Evolutionary conservation across 2,888 invertebrate genomes (phyloP), one percentile per base, ranked within the genome.

Genomic region (Mimumesa dahlbomi): DNA sequence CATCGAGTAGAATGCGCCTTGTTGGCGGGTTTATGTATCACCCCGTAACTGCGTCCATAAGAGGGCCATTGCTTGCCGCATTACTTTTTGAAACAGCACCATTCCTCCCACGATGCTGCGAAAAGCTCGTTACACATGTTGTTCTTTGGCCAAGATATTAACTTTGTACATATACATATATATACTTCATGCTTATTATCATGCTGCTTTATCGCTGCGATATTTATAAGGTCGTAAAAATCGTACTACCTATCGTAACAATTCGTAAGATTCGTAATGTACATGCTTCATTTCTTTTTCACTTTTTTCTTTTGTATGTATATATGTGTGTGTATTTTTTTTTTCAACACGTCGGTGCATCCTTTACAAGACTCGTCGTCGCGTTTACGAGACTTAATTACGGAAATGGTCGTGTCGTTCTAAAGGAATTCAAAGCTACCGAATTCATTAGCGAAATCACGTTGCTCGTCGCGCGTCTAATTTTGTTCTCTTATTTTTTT

Each of bases 41-140:
- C 61, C 38, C 19, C 42, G 50, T 70, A 57, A 70, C 50, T 57
- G 57, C 49, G 43, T 45, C 61, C 58, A 43, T 77, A 73, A 74
- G 61, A 53, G 63, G 50, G 45, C 52, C 58, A 45, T 71, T 65
- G 50, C 29, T 2, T 18, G 61, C 42, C 61, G 52, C 67, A 70
- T 77, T 77, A 74, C 71, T 77, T 77, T 68, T 64, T 54, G 46
- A 71, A 76, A 67, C 61, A 54, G 46, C 69, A 34, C 56, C 58
- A 25, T 70, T 66, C 54, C 58, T 58, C 34, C 53, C 21, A 40
- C 38, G 52, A 53, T 43, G 45, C 14, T 29, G 68, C 42, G 49
- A 53, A 61, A 61, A 63, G 75, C 52, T 62, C 74, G 67, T 71
- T 78, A 64, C 49, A 31, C 40, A 42, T 42, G 43, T 16, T 21